phyloP scores from a whole-genome alignment of 1,140 invertebrate genomes.

The Micrasema minimum region DNA sequence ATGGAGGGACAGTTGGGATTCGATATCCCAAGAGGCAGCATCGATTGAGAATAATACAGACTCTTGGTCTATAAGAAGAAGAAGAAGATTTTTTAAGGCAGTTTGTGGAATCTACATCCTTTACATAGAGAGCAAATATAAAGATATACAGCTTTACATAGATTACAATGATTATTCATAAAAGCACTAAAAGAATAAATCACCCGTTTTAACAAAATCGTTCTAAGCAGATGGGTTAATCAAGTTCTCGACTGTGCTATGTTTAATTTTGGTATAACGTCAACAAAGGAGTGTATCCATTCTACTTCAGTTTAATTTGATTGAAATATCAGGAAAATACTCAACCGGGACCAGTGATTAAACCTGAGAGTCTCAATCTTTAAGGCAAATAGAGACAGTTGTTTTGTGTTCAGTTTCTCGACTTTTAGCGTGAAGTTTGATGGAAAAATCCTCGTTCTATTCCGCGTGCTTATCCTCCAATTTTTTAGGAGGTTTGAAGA shows the following conservation, averaged over 20 bases:
- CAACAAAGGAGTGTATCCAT: neutral
- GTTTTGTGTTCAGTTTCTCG: neutral
- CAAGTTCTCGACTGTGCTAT: too few relatives aligned
- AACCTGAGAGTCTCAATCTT: neutral
- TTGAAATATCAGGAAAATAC: conserved; percentile 24
- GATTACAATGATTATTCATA: neutral
- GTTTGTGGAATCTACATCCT: too few relatives aligned
- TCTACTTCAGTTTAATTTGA: neutral
- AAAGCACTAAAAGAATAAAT: neutral
- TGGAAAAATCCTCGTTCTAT: neutral
- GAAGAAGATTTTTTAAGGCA: too few relatives aligned
- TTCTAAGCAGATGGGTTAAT: too few relatives aligned
- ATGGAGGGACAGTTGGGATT: too few relatives aligned
- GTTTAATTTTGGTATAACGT: neutral
- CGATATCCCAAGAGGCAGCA: too few relatives aligned
- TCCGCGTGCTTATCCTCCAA: neutral
- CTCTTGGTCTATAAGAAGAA: too few relatives aligned
- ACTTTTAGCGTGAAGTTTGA: neutral
- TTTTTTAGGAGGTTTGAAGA: neutral
- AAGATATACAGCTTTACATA: neutral
- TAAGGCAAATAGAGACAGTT: neutral
- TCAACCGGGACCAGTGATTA: neutral
- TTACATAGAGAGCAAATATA: too few relatives aligned
- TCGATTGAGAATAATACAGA: too few relatives aligned
- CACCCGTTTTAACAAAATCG: neutral